Evolutionary conservation across 2,888 invertebrate species (phyloP).

Genomic region (Muscina levida): DNA sequence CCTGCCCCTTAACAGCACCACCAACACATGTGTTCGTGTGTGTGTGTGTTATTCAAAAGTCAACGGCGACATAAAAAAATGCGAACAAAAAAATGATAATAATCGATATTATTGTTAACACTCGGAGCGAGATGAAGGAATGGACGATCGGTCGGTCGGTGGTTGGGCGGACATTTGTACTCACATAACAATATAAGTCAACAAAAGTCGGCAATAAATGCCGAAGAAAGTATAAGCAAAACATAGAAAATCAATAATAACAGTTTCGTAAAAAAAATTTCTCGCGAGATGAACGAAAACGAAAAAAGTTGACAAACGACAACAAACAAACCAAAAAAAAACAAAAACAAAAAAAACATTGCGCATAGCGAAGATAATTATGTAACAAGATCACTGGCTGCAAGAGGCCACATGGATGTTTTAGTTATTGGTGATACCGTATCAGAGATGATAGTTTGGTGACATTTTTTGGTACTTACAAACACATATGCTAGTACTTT

Average conservation of each 20-base stretch:
- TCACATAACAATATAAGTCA: constrained; percentile 29
- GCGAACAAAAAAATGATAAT: constrained; percentile 10
- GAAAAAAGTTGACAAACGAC: constrained; percentile 7
- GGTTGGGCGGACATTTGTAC: neutral
- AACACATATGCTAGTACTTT: too few relatives aligned
- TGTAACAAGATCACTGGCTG: constrained; percentile 54
- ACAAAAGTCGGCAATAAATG: constrained; percentile 40
- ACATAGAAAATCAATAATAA: constrained; percentile 37
- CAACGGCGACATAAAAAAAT: neutral
- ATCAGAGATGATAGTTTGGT: too few relatives aligned
- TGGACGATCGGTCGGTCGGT: too few relatives aligned
- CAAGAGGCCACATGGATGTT: neutral
- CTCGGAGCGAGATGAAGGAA: neutral
- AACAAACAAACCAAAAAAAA: constrained; percentile 2
- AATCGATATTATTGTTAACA: constrained; percentile 44
- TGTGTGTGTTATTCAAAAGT: neutral
- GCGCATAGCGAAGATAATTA: constrained; percentile 35
- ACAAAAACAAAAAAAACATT: neutral
- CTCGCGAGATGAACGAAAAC: constrained; percentile 20
- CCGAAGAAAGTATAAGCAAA: constrained; percentile 33
- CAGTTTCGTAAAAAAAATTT: constrained; percentile 21
- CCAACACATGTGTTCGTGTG: neutral
- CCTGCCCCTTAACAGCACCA: neutral
- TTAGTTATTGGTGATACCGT: too few relatives aligned
- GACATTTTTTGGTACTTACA: too few relatives aligned